phyloP scores from a whole-genome alignment of 2,113 vertebrate species.

The Microtus oregoni region DNA sequence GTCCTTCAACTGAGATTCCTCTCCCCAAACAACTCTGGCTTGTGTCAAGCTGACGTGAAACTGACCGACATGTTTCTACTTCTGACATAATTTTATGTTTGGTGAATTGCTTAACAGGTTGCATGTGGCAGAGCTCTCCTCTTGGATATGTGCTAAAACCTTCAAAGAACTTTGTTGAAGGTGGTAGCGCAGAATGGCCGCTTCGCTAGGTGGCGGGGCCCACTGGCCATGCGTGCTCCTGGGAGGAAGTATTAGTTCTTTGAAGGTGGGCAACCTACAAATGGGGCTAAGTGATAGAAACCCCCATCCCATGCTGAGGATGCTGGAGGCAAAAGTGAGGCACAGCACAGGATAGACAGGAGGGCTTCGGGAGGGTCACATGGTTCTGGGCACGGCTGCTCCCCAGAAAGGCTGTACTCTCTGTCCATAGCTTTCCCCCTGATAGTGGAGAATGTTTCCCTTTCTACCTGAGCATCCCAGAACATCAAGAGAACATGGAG shows the following conservation, averaged over 20 bases:
- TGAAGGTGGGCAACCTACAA: background rate
- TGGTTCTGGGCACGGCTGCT: no score
- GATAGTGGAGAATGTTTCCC: accelerated
- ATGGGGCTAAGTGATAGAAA: background rate
- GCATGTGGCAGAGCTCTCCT: background rate
- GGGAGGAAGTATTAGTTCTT: background rate
- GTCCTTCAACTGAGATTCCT: background rate
- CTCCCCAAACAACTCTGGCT: background rate
- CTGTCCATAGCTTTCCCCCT: background rate
- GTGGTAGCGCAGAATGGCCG: background rate
- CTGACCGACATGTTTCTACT: background rate
- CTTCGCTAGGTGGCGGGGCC: background rate
- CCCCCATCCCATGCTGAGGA: background rate
- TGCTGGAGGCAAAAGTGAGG: background rate
- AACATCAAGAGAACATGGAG: background rate
- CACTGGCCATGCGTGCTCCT: background rate
- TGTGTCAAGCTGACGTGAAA: background rate
- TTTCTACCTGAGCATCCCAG: background rate
- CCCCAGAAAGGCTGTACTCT: no score
- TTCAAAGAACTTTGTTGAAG: background rate
- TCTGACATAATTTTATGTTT: conserved; percentile 16
- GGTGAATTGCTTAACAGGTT: background rate
- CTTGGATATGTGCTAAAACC: background rate
- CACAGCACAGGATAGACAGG: background rate
- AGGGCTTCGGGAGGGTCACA: background rate